phyloP scores from a whole-genome alignment of 2,888 invertebrate species.

The Eilema sororculum region DNA sequence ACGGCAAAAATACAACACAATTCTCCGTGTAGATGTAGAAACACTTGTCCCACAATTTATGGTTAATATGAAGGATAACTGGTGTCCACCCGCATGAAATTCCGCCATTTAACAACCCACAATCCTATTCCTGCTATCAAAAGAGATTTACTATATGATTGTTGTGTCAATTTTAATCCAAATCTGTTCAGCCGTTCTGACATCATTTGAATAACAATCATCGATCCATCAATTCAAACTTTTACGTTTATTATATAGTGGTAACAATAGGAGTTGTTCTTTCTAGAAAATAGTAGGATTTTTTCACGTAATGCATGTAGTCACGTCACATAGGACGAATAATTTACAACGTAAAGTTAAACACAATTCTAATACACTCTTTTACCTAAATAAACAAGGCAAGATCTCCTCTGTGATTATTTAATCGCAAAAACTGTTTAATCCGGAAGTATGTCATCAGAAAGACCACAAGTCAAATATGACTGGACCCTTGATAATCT shows the following conservation, averaged over 20 bases:
- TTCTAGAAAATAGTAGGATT: too few relatives aligned
- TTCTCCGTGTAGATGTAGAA: too few relatives aligned
- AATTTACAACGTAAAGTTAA: neutral
- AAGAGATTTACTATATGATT: neutral
- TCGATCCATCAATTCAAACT: neutral
- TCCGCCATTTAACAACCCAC: neutral
- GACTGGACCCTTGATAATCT: conserved; percentile 27
- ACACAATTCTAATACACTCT: neutral
- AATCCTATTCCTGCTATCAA: neutral
- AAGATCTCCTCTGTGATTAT: conserved; percentile 16
- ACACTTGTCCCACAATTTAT: too few relatives aligned
- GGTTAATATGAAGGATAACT: too few relatives aligned
- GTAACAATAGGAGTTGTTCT: too few relatives aligned
- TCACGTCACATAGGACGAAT: too few relatives aligned
- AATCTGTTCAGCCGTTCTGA: neutral
- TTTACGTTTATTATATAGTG: neutral
- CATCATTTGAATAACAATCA: neutral
- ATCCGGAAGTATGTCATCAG: conserved; percentile 27
- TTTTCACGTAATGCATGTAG: too few relatives aligned
- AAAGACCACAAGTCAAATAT: conserved; percentile 31
- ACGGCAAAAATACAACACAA: neutral
- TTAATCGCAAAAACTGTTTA: conserved; percentile 27
- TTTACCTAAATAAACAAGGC: conserved; percentile 19
- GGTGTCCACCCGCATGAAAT: neutral
- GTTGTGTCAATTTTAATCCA: too few relatives aligned